Base-by-base conservation (phyloP, 2,113 vertebrate species). In the Equus quagga region DNA sequence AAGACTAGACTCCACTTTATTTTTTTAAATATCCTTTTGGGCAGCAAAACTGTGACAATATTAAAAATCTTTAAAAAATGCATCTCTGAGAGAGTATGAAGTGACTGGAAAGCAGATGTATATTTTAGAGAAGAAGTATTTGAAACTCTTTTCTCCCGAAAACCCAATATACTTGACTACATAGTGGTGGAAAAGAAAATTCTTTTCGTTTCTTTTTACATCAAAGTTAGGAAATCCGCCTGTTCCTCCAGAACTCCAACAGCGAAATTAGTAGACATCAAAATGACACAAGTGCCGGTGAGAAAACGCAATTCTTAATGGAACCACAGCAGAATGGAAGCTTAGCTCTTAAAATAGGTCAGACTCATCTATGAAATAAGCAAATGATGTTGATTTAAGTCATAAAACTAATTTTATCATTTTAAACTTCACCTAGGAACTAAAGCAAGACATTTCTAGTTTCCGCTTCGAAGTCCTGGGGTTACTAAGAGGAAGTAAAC, bases 391-490 rank as follows among this genome's bases (percentile, higher is more conserved):
- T 91, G 49, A 2, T 17, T 2, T 58, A 91, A 93, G 9, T 69
- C 36, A 15, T 8, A 17, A 58, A 58, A 6, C 51, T 97, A 49
- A 95, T 21, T 21, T 36, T 17, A 1, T 26, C 62, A 5, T 88
- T 89, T 83, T 36, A 44, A 28, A 93, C 94, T 85, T 26, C 54
- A 97, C 98, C 75, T 97, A 99, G 99, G 99, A 99, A 97, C 98
- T 99, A 80, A 99, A 99, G 97, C 99, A 99, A 98, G 99, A 99
- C 97, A 99, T 99, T 98, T 99, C 99, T 91, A 99, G 99, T 94
- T 99, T 99, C 98, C 99, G 99, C 92, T 99, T 99, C 97, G 99
- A 99, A 98, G 99, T 99, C 28, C 98, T 99, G 95, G 99, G 99
- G 88, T 99, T 99, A 97, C 99, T 99, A 96, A 99, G 99, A 98